Percentiles rank a stretch among this genome's conserved stretches.
These are phyloP conservation scores for Papilio aristodemus DNA, from an alignment of 1,140 invertebrate species.

Conservation along the genomic window DNA sequence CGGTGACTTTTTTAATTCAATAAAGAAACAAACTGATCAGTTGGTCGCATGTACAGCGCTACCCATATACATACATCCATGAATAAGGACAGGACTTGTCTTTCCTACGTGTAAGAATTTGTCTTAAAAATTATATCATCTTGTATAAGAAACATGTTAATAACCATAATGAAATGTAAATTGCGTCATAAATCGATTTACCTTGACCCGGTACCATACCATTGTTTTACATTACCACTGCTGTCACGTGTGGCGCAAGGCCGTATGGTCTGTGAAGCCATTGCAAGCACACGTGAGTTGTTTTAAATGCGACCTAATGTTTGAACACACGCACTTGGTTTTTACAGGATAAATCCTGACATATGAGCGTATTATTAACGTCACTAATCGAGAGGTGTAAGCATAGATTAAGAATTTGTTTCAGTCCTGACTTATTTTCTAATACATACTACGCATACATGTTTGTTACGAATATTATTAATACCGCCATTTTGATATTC, in stretches of 20 bases:
- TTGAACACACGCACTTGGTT: conserved; percentile 3
- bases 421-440: no score
- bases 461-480: no score
- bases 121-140: neutral
- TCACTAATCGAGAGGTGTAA: no score
- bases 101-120: neutral
- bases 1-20: no score
- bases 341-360: neutral
- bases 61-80: no score
- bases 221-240: neutral
- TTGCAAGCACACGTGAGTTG: conserved; percentile 37
- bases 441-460: no score
- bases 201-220: conserved; percentile 21
- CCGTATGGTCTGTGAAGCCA: conserved; percentile 31
- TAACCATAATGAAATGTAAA: conserved; percentile 6
- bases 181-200: conserved; percentile 2
- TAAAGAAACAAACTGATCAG: no score
- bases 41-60: no score
- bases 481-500: no score
- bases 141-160: neutral
- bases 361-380: no score
- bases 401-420: no score
- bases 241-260: conserved; percentile 15
- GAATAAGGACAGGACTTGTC: no score
- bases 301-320: conserved; percentile 8